phyloP scores from a whole-genome alignment of 2,113 vertebrate species.

The Platysternon megacephalum region DNA sequence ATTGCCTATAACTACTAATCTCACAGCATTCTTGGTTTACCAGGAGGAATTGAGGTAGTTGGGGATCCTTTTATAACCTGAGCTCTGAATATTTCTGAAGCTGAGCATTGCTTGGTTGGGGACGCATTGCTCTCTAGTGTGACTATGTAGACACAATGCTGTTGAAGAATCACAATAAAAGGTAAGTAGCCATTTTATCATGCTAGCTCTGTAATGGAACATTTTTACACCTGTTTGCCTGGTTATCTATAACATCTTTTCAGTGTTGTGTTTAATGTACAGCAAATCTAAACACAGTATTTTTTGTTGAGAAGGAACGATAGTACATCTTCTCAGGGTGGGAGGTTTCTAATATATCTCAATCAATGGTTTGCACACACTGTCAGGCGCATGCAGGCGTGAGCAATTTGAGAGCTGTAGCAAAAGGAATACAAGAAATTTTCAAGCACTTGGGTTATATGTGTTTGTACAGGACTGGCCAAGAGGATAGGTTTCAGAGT shows the following conservation, averaged over 20 bases:
- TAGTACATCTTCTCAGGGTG: background rate
- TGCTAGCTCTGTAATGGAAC: background rate
- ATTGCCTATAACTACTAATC: background rate
- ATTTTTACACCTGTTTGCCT: accelerated
- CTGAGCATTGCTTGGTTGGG: background rate
- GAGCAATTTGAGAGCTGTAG: background rate
- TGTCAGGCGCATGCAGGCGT: accelerated
- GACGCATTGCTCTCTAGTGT: accelerated
- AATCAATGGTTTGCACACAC: accelerated
- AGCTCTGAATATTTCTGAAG: background rate
- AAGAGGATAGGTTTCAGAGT: background rate
- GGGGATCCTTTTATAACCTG: background rate
- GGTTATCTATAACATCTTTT: background rate
- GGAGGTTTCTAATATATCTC: background rate
- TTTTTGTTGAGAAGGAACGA: background rate
- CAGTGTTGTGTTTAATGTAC: background rate
- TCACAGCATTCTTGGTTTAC: background rate
- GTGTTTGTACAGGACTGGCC: background rate
- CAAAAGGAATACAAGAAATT: background rate
- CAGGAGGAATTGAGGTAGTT: background rate
- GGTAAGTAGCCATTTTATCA: background rate
- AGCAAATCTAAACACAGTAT: background rate
- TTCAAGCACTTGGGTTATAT: background rate
- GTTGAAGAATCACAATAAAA: background rate
- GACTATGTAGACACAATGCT: background rate